phyloP scores from a whole-genome alignment of 2,888 invertebrate species.

The Drosophila kanekoi region DNA sequence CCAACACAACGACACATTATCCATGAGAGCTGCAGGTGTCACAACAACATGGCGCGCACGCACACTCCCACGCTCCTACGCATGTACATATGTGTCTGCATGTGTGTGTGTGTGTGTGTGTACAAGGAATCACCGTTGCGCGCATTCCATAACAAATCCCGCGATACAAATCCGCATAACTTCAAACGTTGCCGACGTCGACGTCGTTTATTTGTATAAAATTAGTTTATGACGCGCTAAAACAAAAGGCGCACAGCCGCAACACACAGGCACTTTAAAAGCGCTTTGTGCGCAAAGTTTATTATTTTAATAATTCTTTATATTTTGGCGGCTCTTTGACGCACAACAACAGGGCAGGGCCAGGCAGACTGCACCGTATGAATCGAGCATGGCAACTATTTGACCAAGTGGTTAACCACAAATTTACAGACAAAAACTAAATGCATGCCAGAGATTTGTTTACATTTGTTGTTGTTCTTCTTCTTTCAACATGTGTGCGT shows the following conservation, averaged over 20 bases:
- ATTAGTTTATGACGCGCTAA: conserved; percentile 69
- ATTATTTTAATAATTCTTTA: conserved; percentile 76
- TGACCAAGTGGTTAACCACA: conserved; percentile 24
- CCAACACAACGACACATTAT: conserved; percentile 22
- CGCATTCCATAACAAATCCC: conserved; percentile 61
- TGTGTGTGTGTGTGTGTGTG: not conserved
- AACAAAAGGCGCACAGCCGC: conserved; percentile 28
- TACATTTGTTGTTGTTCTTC: conserved; percentile 41
- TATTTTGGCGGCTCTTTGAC: conserved; percentile 68
- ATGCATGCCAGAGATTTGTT: conserved; percentile 68
- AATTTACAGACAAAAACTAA: conserved; percentile 31
- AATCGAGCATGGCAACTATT: conserved; percentile 60
- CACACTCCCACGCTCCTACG: conserved; percentile 1
- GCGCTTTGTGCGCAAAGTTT: conserved; percentile 67
- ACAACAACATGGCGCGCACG: conserved; percentile 35
- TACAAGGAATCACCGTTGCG: conserved; percentile 51
- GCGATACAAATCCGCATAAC: conserved; percentile 58
- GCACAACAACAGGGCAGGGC: conserved; percentile 48
- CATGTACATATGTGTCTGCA: not conserved
- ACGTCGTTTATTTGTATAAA: conserved; percentile 74
- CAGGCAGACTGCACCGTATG: conserved; percentile 63
- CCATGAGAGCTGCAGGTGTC: conserved; percentile 60
- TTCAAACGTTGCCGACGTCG: conserved; percentile 57
- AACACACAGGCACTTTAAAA: conserved; percentile 69
- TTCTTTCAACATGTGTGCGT: conserved; percentile 21